These are phyloP conservation scores for Halcyon chelicuti DNA, from an alignment of 2,797 vertebrate species.

Conservation along the genomic window DNA sequence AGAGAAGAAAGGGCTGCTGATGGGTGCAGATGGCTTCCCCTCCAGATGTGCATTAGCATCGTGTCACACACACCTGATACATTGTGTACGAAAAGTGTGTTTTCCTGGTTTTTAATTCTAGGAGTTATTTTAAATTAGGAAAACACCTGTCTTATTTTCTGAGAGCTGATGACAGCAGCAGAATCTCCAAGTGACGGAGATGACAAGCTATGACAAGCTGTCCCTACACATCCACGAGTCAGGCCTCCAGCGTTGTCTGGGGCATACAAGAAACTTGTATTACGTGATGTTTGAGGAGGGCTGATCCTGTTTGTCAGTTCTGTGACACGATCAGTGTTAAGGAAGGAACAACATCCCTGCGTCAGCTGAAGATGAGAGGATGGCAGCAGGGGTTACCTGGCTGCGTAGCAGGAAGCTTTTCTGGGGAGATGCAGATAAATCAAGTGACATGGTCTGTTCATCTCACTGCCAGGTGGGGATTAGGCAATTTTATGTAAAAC, in stretches of 20 bases:
- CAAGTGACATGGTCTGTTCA: neutral
- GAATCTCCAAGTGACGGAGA: slow-evolving; percentile 31
- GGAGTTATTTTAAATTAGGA: slow-evolving; percentile 40
- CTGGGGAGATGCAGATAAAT: slow-evolving; percentile 25
- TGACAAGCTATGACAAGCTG: slow-evolving; percentile 57
- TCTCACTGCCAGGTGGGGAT: neutral
- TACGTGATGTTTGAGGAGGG: slow-evolving; percentile 45
- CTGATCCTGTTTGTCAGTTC: slow-evolving; percentile 48
- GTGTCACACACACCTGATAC: neutral
- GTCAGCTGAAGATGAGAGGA: slow-evolving; percentile 33
- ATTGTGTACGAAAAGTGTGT: too few species aligned
- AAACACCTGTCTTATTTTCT: slow-evolving; percentile 40
- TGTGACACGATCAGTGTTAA: slow-evolving; percentile 24
- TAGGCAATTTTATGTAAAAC: slow-evolving; percentile 31
- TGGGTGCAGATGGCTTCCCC: neutral
- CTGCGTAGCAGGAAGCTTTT: neutral
- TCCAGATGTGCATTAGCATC: neutral
- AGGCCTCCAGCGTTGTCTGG: slow-evolving; percentile 40
- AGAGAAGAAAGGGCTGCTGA: too few species aligned
- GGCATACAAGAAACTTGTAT: neutral
- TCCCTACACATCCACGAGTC: slow-evolving; percentile 28
- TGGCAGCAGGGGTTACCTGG: neutral
- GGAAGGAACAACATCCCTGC: neutral
- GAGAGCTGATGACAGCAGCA: slow-evolving; percentile 44
- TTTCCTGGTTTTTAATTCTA: slow-evolving; percentile 20